Conservation (phyloP, 37 sponge, comb jelly and placozoan genomes). For the Ephydatia muelleri region DNA sequence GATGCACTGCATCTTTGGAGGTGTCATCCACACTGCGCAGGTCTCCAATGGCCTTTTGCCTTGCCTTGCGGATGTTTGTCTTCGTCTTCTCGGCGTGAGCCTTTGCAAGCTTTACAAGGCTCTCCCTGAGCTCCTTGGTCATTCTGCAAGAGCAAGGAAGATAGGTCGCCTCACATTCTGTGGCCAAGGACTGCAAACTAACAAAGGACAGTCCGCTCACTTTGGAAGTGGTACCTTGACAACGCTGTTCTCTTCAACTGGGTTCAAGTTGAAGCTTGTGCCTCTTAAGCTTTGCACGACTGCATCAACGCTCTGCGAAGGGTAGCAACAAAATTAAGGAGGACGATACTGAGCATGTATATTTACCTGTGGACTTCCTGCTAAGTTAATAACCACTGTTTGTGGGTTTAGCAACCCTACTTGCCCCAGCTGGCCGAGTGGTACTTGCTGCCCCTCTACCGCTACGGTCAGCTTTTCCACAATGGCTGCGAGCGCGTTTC, state of each 20-base stretch:
- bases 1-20: constrained; percentile 67
- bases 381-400: constrained; percentile 61
- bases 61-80: constrained; percentile 49
- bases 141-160: constrained; percentile 37
- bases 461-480: constrained; percentile 54
- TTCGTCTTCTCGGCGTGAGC: constrained; percentile 70
- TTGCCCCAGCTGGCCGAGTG: constrained; percentile 66
- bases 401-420: constrained; percentile 62
- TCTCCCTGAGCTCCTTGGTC: constrained; percentile 70
- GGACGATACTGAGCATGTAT: neutral
- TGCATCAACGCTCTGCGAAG: constrained; percentile 33
- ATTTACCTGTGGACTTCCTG: constrained; percentile 61
- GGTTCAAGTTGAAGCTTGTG: constrained; percentile 46
- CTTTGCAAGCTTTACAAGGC: constrained; percentile 74
- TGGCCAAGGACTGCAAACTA: neutral
- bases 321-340: neutral
- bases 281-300: constrained; percentile 40
- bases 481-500: constrained; percentile 19
- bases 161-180: no score
- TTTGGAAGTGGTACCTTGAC: constrained; percentile 79
- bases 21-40: constrained; percentile 30
- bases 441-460: constrained; percentile 38
- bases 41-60: constrained; percentile 66
- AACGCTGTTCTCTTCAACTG: constrained; percentile 46
- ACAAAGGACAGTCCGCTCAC: constrained; percentile 18